phyloP scores from a whole-genome alignment of 1,140 invertebrate genomes.

The Conus ventricosus region DNA sequence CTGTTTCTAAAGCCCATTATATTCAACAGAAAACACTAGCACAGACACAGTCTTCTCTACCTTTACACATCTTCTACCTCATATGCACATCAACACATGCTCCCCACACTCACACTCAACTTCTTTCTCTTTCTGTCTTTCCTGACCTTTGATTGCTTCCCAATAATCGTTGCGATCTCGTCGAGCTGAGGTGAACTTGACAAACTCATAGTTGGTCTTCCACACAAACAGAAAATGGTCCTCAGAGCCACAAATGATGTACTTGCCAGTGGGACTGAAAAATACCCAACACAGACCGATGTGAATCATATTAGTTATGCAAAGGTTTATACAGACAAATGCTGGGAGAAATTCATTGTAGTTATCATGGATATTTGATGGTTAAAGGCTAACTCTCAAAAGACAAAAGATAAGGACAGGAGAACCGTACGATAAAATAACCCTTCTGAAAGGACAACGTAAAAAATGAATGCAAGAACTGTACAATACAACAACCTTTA shows the following conservation, averaged over 20 bases:
- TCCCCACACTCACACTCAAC: neutral
- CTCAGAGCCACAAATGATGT: conserved; percentile 97
- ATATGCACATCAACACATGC: neutral
- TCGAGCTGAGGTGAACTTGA: conserved; percentile 94
- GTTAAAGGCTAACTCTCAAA: too few relatives aligned
- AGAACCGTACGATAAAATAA: too few relatives aligned
- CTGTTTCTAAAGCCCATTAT: too few relatives aligned
- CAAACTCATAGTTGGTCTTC: conserved; percentile 96
- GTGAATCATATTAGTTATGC: too few relatives aligned
- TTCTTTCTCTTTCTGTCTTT: neutral
- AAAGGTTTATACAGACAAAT: too few relatives aligned
- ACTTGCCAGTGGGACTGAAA: conserved; percentile 75
- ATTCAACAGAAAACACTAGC: too few relatives aligned
- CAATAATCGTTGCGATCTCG: conserved; percentile 97
- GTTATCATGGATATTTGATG: too few relatives aligned
- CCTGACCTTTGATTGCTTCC: conserved; percentile 92
- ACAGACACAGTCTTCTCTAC: neutral
- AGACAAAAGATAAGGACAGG: too few relatives aligned
- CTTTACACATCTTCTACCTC: neutral
- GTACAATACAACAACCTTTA: too few relatives aligned
- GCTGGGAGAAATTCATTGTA: too few relatives aligned
- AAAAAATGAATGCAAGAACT: too few relatives aligned
- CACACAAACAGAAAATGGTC: conserved; percentile 98
- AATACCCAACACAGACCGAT: neutral
- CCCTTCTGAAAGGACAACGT: too few relatives aligned